phyloP scores from a whole-genome alignment of 2,797 vertebrate species.

The Sarcoramphus papa region DNA sequence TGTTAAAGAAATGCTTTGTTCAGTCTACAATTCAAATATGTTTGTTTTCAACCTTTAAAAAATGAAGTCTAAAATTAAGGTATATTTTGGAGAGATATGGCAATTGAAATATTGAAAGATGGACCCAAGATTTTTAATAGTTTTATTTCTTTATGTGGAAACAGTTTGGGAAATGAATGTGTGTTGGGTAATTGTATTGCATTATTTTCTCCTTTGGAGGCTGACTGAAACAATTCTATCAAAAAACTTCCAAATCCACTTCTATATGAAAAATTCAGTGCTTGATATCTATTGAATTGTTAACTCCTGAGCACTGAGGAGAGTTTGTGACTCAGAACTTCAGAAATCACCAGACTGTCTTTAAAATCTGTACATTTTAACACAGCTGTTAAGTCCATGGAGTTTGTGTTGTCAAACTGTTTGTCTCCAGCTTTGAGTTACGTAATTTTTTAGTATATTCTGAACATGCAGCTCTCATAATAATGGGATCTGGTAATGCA shows the following conservation, averaged over 20 bases:
- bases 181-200: not conserved
- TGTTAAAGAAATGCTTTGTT: not conserved
- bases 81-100: not conserved
- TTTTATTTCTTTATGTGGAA: not conserved
- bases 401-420: not conserved
- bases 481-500: not conserved
- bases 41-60: not conserved
- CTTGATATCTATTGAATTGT: not conserved
- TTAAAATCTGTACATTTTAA: not conserved
- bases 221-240: not conserved
- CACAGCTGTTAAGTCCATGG: not conserved
- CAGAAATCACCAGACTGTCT: not conserved
- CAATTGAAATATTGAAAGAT: not conserved
- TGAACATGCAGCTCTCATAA: fast-evolving
- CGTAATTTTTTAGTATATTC: not conserved
- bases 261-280: not conserved
- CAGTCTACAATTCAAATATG: not conserved
- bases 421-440: not conserved
- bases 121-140: not conserved
- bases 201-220: not conserved
- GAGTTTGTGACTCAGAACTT: not conserved
- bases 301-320: not conserved
- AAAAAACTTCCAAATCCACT: not conserved
- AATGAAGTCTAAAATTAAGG: not conserved
- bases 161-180: not conserved